Base-by-base conservation (phyloP, 2,113 vertebrate species). In the Casuarius casuarius region DNA sequence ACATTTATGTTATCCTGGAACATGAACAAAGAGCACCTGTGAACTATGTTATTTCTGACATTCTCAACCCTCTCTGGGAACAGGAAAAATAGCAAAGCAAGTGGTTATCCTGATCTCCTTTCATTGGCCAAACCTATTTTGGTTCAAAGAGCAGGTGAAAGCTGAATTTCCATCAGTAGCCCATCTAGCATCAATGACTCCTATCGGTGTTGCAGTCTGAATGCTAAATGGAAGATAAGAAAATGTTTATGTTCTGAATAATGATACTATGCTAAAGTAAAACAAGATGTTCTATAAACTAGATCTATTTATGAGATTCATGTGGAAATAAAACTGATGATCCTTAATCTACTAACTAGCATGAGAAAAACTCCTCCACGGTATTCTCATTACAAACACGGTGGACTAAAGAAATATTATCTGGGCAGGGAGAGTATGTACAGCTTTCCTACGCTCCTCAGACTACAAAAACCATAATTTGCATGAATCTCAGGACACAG, bases 321-420 rank as follows among this genome's bases (percentile, higher is more conserved):
- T 5, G 7, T 38, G 40, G 78, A 49, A 83, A 77, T 76, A 67
- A 95, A 92, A 62, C 7, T 16, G 38, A 71, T 21, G 79, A 88
- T 22, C 31, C 38, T 92, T 74, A 46, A 59, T 67, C 35, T 80
- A 20, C 23, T 38, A 44, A 20, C 23, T 38, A 44, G 42, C 59
- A 80, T 38, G 59, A 88, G 46, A 58, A 35, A 88, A 94, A 92
- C 9, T 88, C 63, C 72, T 90, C 46, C 79, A 61, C 63, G 54
- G 38, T 59, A 29, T 18, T 74, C 63, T 71, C 63, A 19, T 42
- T 26, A 62, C 38, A 74, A 85, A 66, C 22, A 21, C 49, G 67
- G 29, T 46, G 33, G 80, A 54, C 10, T 44, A 38, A 29, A 67
- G 75, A 86, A 88, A 94, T 80, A 84, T 54, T 42, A 7, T n/a